These are phyloP conservation scores for Bibio marci DNA, from an alignment of 2,888 invertebrate genomes.

Conservation along the genomic window DNA sequence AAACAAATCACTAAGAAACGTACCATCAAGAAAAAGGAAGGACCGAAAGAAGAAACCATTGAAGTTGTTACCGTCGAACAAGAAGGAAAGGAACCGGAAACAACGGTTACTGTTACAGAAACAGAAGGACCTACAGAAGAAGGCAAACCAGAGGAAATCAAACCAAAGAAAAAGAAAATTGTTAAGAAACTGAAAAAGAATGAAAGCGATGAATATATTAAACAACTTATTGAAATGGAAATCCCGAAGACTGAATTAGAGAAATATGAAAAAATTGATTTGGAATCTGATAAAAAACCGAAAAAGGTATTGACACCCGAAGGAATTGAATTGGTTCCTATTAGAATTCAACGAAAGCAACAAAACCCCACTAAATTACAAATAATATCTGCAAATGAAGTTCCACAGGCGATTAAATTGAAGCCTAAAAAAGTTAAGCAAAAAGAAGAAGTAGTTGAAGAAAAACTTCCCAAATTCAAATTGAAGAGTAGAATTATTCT, in stretches of 20 bases:
- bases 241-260: constrained; percentile 11
- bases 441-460: constrained; percentile 26
- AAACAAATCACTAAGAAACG: constrained; percentile 18
- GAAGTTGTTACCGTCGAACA: constrained; percentile 24
- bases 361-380: constrained; percentile 41
- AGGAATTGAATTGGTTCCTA: constrained; percentile 25
- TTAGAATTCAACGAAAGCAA: constrained; percentile 42
- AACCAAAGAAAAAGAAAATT: constrained; percentile 6
- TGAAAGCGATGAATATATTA: constrained; percentile 7
- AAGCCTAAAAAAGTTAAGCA: constrained; percentile 28
- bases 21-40: constrained; percentile 22
- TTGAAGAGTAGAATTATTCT: constrained; percentile 53
- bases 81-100: constrained; percentile 21
- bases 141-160: constrained; percentile 9
- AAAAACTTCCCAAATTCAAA: constrained; percentile 41
- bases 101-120: constrained; percentile 18
- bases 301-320: not conserved
- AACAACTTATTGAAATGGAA: constrained; percentile 7
- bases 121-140: constrained; percentile 11
- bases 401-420: constrained; percentile 47
- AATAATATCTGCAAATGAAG: constrained; percentile 36
- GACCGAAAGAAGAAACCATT: constrained; percentile 21
- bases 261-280: constrained; percentile 21
- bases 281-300: constrained; percentile 22
- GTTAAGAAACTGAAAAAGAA: constrained; percentile 3